Base-by-base conservation (phyloP, 2,888 invertebrate species). In the Cryptus armator region DNA sequence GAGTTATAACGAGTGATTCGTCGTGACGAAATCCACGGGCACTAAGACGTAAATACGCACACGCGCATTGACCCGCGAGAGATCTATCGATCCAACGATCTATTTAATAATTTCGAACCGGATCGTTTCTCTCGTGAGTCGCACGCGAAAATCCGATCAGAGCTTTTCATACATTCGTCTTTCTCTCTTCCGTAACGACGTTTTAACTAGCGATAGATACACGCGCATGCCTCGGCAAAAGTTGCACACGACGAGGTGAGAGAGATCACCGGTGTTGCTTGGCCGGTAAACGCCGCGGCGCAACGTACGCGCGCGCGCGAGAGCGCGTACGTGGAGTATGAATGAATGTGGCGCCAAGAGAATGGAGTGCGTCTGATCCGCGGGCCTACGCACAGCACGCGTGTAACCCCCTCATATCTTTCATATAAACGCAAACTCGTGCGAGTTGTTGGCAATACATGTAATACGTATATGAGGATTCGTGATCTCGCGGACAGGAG, bases 261-360 rank as follows among this genome's bases (percentile, higher is more conserved):
- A 59, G 76, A 64, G 53, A 29, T 59, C 56, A 59, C 4, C 53
- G 66, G 76, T 76, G 53, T 66, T 43, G 68, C 56, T 37, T 37
- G 29, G 51, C 29, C 24, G 1, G 74, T 68, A 64, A 67, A 71
- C 32, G 64, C 46, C 24, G 44, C 53, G 56, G 19, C 56, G 9
- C 19, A 48, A 70, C 74, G 46, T 66, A 43, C 74, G 83, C 74
- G 83, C 81, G 56, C 86, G 79, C 24, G 24, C 24, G 76, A 48
- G 64, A 43, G 70, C 81, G 66, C 59, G n/a, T 66, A 64, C 59
- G 67, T 16, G 59, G 44, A 87, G 86, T 90, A 93, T 93, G 93
- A 93, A 93, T 93, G 93, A 93, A 92, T 93, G 92, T 93, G 93
- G 93, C 93, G 93, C 93, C 93, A 93, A 92, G 93, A 93, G 93